phyloP scores from a whole-genome alignment of 2,888 invertebrate genomes.

The Epinotia demarniana region DNA sequence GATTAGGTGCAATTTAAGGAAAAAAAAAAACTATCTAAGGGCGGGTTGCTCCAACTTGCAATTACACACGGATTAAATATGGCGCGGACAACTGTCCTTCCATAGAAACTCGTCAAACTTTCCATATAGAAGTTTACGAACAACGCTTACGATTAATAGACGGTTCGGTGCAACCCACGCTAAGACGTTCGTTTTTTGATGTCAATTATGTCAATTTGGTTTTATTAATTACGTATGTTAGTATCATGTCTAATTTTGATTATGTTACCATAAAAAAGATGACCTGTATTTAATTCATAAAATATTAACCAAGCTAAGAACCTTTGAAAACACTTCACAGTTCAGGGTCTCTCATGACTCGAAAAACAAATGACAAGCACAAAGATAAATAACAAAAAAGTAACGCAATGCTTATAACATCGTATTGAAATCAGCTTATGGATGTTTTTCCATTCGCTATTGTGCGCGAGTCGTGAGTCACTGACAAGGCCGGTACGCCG shows the following conservation, averaged over 20 bases:
- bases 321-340: not conserved
- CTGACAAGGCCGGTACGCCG: slow-evolving; percentile 75
- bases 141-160: too few species aligned
- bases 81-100: too few species aligned
- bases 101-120: too few species aligned
- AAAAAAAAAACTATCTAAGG: not conserved
- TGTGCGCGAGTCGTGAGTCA: slow-evolving; percentile 63
- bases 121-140: too few species aligned
- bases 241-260: not conserved
- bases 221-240: not conserved
- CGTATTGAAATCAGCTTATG: slow-evolving; percentile 33
- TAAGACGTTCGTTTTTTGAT: not conserved
- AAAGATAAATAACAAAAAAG: slow-evolving; percentile 15
- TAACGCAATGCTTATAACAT: slow-evolving; percentile 6
- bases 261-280: not conserved
- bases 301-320: not conserved
- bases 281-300: not conserved
- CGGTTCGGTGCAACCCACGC: too few species aligned
- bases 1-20: not conserved
- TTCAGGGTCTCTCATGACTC: not conserved
- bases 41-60: too few species aligned
- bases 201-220: not conserved
- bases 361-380: not conserved
- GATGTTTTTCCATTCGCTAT: slow-evolving; percentile 37
- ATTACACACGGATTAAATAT: too few species aligned